These are phyloP conservation scores for Encarsia formosa DNA, from an alignment of 2,888 invertebrate species.

Conservation along the genomic window DNA sequence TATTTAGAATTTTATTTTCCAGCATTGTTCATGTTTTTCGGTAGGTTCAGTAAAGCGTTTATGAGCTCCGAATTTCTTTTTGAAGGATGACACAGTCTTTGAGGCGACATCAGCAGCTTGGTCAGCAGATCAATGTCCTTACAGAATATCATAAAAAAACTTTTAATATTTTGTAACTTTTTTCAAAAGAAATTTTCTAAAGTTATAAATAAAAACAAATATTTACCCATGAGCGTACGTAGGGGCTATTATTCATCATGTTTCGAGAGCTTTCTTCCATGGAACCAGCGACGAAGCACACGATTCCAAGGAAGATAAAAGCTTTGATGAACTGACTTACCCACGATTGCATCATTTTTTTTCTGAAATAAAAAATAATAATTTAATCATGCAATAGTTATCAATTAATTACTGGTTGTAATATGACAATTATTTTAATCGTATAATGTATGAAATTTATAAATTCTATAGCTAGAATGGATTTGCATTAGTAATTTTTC, in stretches of 20 bases:
- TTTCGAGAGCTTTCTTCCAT: slow-evolving; percentile 15
- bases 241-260: slow-evolving; percentile 23
- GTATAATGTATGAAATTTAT: too few relatives aligned
- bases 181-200: background rate
- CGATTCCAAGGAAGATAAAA: slow-evolving; percentile 12
- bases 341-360: slow-evolving; percentile 15
- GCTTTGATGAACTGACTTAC: slow-evolving; percentile 3
- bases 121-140: slow-evolving; percentile 42
- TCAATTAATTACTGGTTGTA: too few relatives aligned
- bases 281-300: slow-evolving; percentile 15
- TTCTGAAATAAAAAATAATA: slow-evolving; percentile 1
- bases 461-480: too few relatives aligned
- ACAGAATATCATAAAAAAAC: background rate
- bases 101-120: slow-evolving; percentile 37
- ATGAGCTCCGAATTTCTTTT: slow-evolving; percentile 71
- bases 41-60: slow-evolving; percentile 71
- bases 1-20: slow-evolving; percentile 54
- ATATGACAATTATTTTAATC: too few relatives aligned
- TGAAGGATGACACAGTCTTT: slow-evolving; percentile 43
- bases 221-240: slow-evolving; percentile 32
- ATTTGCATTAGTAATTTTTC: too few relatives aligned
- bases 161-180: too few relatives aligned
- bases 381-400: too few relatives aligned
- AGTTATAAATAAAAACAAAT: slow-evolving; percentile 1
- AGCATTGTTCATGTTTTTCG: slow-evolving; percentile 70